Evolutionary conservation across 2,888 invertebrate genomes (phyloP).

Genomic region (Elegia similella): DNA sequence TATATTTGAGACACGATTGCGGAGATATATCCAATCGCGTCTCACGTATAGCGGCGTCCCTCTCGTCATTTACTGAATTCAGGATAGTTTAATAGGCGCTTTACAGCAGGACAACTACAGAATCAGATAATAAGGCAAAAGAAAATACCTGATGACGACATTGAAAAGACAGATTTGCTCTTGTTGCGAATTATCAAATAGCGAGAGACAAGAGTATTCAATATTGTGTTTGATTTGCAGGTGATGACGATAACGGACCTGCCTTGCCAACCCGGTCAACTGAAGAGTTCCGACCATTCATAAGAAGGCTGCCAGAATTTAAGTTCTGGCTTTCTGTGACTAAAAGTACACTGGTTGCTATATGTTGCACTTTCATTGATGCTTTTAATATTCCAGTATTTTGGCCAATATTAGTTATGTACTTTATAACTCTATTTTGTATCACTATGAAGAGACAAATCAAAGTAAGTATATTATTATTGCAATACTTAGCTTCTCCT

Average conservation of each 20-base stretch:
- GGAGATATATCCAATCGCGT: no score
- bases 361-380: conserved; percentile 97
- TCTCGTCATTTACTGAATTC: no score
- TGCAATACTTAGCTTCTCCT: not conserved
- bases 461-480: conserved; percentile 84
- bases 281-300: conserved; percentile 99
- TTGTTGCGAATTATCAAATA: no score
- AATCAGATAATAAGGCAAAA: no score
- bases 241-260: conserved; percentile 90
- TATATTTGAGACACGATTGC: no score
- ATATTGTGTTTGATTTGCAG: conserved; percentile 39
- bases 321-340: conserved; percentile 99
- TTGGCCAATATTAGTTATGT: conserved; percentile 99
- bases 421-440: conserved; percentile 98
- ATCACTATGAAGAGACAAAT: conserved; percentile 99
- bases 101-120: no score
- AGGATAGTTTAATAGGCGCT: no score
- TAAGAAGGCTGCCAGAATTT: conserved; percentile 97
- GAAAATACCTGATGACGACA: no score
- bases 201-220: conserved; percentile 13
- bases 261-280: conserved; percentile 96
- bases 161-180: no score
- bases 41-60: no score
- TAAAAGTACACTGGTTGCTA: conserved; percentile 94
- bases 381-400: conserved; percentile 99